A percentile compares a stretch with the other conserved stretches of the same genome.
These are phyloP conservation scores for Nineta flava DNA, from an alignment of 2,888 invertebrate species.

Conservation along the genomic window DNA sequence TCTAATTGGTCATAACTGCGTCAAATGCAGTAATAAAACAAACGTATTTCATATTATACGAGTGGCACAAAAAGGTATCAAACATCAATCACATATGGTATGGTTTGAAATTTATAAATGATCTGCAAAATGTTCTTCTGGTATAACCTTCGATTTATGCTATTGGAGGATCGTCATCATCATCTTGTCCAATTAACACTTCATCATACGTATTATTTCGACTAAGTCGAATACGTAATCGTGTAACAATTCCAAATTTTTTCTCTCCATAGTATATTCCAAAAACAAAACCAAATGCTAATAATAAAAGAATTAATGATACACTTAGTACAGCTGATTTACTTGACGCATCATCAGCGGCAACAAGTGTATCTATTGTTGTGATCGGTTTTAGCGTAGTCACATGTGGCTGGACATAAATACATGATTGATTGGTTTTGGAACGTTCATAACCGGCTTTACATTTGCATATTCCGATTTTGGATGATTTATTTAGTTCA, in stretches of 20 bases:
- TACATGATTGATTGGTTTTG: neutral
- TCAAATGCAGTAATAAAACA: too few species aligned
- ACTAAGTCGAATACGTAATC: constrained; percentile 3
- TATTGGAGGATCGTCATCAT: constrained; percentile 21
- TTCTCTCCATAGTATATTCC: constrained; percentile 5
- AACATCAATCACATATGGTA: too few species aligned
- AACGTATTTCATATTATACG: too few species aligned
- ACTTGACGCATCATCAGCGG: neutral
- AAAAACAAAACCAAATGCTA: neutral
- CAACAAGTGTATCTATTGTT: neutral
- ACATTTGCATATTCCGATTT: constrained; percentile 2
- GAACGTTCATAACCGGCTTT: constrained; percentile 2
- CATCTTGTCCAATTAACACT: constrained; percentile 29
- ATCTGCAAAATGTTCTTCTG: too few species aligned
- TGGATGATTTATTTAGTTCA: neutral
- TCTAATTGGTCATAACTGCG: too few species aligned
- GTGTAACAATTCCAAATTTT: constrained; percentile 1
- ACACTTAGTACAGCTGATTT: neutral
- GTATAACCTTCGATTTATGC: constrained; percentile 5
- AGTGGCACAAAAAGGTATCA: too few species aligned
- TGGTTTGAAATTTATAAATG: too few species aligned
- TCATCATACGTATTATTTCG: constrained; percentile 24
- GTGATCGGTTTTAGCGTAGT: neutral
- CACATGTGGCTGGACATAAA: neutral
- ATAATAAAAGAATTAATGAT: neutral